Conservation (phyloP, 2,113 vertebrate species). For the Neodon shergylaensis region DNA sequence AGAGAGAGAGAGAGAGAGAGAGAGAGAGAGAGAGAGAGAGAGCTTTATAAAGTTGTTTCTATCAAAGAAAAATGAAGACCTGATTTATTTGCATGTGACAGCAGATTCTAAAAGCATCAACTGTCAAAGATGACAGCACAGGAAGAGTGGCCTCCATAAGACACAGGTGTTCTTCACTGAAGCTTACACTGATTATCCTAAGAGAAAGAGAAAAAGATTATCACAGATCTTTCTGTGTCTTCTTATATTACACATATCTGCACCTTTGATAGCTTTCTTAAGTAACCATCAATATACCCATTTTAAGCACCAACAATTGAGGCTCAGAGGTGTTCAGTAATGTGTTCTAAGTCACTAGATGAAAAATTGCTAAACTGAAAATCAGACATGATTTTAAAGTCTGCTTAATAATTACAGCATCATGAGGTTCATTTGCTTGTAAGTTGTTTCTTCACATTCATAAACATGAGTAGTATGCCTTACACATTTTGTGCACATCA, state of each 20-base stretch:
- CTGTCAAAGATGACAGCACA: not conserved
- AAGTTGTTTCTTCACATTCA: not conserved
- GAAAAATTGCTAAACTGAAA: not conserved
- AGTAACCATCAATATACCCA: not conserved
- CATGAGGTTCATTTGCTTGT: not conserved
- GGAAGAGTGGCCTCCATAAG: not conserved
- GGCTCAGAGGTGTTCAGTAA: not conserved
- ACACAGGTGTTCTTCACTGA: not conserved
- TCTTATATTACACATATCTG: not conserved
- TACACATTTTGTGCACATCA: not conserved
- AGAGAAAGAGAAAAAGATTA: not conserved
- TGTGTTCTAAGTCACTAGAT: not conserved
- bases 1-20: not conserved
- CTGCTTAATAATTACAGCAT: not conserved
- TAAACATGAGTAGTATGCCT: not conserved
- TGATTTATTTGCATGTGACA: slow-evolving; percentile 16
- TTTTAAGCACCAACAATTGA: not conserved
- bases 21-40: not conserved
- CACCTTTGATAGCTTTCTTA: not conserved
- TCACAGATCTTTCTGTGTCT: not conserved
- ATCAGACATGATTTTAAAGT: not conserved
- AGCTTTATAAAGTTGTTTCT: slow-evolving; percentile 7
- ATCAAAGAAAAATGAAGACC: not conserved
- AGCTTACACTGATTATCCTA: not conserved
- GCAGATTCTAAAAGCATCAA: slow-evolving; percentile 11